Percentiles rank a stretch among this genome's conserved stretches.
phyloP scores from a whole-genome alignment of 2,113 vertebrate species.

The Paramormyrops kingsleyae region DNA sequence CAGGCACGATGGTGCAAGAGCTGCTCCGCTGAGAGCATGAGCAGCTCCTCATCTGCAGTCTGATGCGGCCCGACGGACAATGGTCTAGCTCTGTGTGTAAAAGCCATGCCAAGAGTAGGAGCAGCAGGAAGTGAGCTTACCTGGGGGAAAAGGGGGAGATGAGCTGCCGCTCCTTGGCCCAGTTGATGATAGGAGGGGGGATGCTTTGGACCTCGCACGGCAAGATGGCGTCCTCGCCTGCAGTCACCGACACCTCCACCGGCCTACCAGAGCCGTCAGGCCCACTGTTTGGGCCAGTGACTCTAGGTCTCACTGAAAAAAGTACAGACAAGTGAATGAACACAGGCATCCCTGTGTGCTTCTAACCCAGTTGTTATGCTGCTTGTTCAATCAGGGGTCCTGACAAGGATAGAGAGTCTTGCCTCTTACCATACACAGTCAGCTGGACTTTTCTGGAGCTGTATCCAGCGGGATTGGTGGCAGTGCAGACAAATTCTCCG shows the following conservation, averaged over 20 bases:
- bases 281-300: conserved; percentile 47
- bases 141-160: conserved; percentile 89
- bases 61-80: background rate
- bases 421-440: conserved; percentile 81
- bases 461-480: conserved; percentile 80
- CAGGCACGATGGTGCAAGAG: background rate
- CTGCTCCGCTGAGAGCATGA: background rate
- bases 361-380: background rate
- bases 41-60: background rate
- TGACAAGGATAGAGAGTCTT: background rate
- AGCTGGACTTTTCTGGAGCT: conserved; percentile 86
- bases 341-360: background rate
- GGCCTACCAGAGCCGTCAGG: conserved; percentile 44
- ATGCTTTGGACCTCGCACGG: conserved; percentile 85
- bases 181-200: conserved; percentile 82
- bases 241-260: conserved; percentile 66
- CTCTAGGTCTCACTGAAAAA: conserved; percentile 77
- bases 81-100: background rate
- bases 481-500: conserved; percentile 85
- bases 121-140: conserved; percentile 50
- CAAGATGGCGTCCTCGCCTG: conserved; percentile 74
- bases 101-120: background rate
- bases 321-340: conserved; percentile 18
- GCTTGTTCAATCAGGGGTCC: background rate
- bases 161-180: conserved; percentile 85